phyloP scores from a whole-genome alignment of 64 coral and sea anemone species.

The Astreopora myriophthalma region DNA sequence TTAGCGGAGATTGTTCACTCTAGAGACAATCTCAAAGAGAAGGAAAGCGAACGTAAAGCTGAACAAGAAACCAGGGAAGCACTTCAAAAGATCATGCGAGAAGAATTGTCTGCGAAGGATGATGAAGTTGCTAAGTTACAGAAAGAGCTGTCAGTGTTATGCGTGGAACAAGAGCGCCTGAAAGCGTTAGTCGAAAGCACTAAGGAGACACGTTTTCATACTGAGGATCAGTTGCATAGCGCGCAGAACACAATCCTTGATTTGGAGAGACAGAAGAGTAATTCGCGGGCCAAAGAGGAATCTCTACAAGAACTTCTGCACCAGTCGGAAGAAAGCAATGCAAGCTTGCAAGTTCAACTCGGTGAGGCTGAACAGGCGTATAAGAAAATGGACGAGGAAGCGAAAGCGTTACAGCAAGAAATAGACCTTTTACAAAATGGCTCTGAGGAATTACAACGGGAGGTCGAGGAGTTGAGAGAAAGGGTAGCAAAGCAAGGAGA shows the following conservation, averaged over 20 bases:
- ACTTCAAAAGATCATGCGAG: slow-evolving; percentile 37
- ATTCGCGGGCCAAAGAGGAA: neutral
- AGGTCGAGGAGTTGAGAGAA: slow-evolving; percentile 27
- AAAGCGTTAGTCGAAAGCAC: neutral
- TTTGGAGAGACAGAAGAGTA: neutral
- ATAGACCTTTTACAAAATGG: neutral
- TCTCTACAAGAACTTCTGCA: slow-evolving; percentile 8
- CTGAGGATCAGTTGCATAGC: slow-evolving; percentile 38
- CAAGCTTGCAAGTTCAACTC: neutral
- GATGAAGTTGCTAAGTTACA: slow-evolving; percentile 69
- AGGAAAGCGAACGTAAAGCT: neutral
- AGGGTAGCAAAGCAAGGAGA: slow-evolving; percentile 38
- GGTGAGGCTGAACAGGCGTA: neutral
- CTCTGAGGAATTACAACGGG: slow-evolving; percentile 48
- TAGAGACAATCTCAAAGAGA: slow-evolving; percentile 26
- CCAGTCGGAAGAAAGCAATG: slow-evolving; percentile 19
- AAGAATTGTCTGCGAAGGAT: slow-evolving; percentile 74
- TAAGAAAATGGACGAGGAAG: neutral
- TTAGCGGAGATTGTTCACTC: slow-evolving; percentile 45
- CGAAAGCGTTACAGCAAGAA: neutral
- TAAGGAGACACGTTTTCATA: neutral
- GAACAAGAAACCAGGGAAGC: neutral
- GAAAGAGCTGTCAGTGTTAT: slow-evolving; percentile 52
- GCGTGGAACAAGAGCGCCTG: slow-evolving; percentile 37
- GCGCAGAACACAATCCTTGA: slow-evolving; percentile 15